Evolutionary conservation across 2,113 vertebrate species (phyloP).

Genomic region (Lanius collurio): DNA sequence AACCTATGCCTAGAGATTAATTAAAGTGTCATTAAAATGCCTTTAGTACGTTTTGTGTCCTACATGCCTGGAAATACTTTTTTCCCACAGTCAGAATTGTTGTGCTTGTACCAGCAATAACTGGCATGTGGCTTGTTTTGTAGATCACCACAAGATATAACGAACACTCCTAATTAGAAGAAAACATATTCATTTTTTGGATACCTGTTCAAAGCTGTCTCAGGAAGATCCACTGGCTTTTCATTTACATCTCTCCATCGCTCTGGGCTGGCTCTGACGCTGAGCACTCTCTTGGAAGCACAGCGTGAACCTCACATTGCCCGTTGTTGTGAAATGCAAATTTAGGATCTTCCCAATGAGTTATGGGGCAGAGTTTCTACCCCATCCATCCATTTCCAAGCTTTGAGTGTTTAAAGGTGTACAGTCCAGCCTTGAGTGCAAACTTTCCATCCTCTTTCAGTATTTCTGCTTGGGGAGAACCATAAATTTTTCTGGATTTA

Average conservation of each 20-base stretch:
- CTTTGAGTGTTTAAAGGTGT: background rate
- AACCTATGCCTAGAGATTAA: slow-evolving; percentile 60
- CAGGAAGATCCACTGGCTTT: slow-evolving; percentile 7
- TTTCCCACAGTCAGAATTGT: slow-evolving; percentile 57
- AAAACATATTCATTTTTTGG: slow-evolving; percentile 32
- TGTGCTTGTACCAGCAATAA: slow-evolving; percentile 61
- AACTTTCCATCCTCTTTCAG: background rate
- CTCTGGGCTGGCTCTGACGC: background rate
- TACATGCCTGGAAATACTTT: slow-evolving; percentile 59
- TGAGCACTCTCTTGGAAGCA: accelerated
- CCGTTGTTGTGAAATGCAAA: background rate
- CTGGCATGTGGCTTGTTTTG: slow-evolving; percentile 59
- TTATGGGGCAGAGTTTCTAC: background rate
- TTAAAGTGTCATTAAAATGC: slow-evolving; percentile 65
- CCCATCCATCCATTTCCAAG: background rate
- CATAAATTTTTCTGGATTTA: background rate
- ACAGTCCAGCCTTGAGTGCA: background rate
- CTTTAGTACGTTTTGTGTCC: slow-evolving; percentile 62
- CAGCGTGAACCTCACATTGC: accelerated
- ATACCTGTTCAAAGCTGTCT: slow-evolving; percentile 40
- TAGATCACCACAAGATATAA: slow-evolving; percentile 48
- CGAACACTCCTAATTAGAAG: slow-evolving; percentile 25
- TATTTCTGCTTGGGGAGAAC: background rate
- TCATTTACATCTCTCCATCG: background rate
- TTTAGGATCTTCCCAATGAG: background rate